Evolutionary conservation across 2,797 vertebrate genomes (phyloP).

Genomic region (Phalanger gymnotis): DNA sequence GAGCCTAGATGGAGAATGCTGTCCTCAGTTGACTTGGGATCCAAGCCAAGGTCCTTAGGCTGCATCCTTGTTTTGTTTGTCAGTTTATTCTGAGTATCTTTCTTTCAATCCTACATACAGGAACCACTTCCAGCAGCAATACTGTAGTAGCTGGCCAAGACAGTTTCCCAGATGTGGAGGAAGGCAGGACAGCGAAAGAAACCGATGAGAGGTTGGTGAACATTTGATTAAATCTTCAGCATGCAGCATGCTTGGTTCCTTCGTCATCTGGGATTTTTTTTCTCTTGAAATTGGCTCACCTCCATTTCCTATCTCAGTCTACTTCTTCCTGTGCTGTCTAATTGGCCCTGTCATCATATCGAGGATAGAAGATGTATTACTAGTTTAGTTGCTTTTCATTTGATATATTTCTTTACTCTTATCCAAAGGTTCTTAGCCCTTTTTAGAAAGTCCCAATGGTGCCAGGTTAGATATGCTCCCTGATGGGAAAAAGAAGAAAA

Average conservation of each 20-base stretch:
- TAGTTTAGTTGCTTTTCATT: neutral
- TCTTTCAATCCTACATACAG: slow-evolving; percentile 81
- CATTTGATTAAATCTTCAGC: neutral
- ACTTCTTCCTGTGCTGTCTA: neutral
- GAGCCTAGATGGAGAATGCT: slow-evolving; percentile 18
- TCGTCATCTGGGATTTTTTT: neutral
- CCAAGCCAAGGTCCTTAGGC: neutral
- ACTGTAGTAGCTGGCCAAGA: slow-evolving; percentile 97
- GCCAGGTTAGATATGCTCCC: neutral
- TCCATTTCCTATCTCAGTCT: neutral
- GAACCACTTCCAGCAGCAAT: slow-evolving; percentile 98
- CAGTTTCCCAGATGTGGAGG: slow-evolving; percentile 92
- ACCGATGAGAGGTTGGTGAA: slow-evolving; percentile 92
- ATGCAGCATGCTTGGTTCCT: neutral
- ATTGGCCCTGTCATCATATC: neutral
- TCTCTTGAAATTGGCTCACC: neutral
- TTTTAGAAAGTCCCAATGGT: neutral
- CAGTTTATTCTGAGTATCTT: slow-evolving; percentile 32
- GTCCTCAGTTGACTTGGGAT: slow-evolving; percentile 15
- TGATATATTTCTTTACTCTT: neutral
- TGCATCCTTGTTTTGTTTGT: slow-evolving; percentile 14
- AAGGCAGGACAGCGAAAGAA: slow-evolving; percentile 92
- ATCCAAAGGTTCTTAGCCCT: neutral
- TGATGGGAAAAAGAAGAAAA: neutral
- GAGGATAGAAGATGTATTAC: neutral